Conservation (phyloP, 37 sponge, comb jelly and placozoan genomes). For the Beroe ovata region DNA sequence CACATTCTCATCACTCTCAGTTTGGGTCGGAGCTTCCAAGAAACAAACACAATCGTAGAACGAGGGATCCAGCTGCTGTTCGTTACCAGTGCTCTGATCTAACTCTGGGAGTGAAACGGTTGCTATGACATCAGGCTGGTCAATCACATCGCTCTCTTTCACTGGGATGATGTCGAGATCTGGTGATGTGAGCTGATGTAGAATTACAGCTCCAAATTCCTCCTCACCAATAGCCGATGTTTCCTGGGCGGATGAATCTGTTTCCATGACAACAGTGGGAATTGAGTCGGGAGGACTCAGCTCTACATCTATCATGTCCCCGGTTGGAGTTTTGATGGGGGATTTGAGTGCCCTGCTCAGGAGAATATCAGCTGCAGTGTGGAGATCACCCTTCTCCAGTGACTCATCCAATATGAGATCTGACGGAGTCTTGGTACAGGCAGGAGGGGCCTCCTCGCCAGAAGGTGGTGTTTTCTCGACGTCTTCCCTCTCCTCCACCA, state of each 20-base stretch:
- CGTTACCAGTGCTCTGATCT: too few relatives aligned
- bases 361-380: neutral
- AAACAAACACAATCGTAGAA: slow-evolving; percentile 26
- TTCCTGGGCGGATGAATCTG: neutral
- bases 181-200: too few relatives aligned
- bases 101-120: neutral
- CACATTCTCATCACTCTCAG: neutral
- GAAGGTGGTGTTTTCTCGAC: neutral
- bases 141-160: neutral
- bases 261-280: too few relatives aligned
- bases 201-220: too few relatives aligned
- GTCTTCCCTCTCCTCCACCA: neutral
- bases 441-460: neutral
- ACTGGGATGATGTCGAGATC: neutral
- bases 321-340: neutral
- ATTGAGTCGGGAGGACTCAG: neutral
- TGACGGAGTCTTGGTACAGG: neutral
- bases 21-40: slow-evolving; percentile 12
- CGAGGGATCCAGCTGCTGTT: neutral
- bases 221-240: neutral
- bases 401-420: neutral
- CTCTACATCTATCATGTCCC: neutral
- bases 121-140: neutral
- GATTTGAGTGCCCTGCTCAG: neutral
- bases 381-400: neutral